These are phyloP conservation scores for Callimorpha dominula DNA, from an alignment of 2,888 invertebrate species.

Conservation along the genomic window DNA sequence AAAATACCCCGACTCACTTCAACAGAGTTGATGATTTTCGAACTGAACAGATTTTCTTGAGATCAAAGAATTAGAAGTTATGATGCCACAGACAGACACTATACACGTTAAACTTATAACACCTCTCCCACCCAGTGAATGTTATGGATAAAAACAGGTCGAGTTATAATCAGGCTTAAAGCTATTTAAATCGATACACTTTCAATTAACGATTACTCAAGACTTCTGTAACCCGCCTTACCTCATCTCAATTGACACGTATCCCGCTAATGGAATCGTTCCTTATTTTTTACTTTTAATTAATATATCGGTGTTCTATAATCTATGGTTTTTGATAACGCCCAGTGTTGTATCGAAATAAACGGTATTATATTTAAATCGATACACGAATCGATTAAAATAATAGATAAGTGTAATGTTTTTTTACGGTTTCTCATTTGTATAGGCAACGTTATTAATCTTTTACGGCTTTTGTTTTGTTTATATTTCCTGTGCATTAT, in stretches of 20 bases:
- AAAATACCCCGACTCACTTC: no score
- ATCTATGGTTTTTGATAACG: slow-evolving; percentile 51
- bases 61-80: no score
- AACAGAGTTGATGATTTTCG: no score
- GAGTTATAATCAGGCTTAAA: slow-evolving; percentile 1
- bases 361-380: slow-evolving; percentile 53
- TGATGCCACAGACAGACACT: no score
- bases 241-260: slow-evolving; percentile 50
- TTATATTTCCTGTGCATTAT: neutral
- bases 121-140: no score
- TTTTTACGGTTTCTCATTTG: slow-evolving; percentile 12
- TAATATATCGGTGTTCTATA: slow-evolving; percentile 51
- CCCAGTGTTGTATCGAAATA: slow-evolving; percentile 47
- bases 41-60: no score
- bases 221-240: slow-evolving; percentile 38
- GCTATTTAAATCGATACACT: neutral
- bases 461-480: neutral
- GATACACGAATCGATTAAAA: slow-evolving; percentile 49
- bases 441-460: neutral
- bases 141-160: neutral
- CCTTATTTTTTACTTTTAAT: slow-evolving; percentile 52
- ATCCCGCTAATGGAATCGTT: slow-evolving; percentile 50
- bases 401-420: slow-evolving; percentile 19
- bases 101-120: no score
- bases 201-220: slow-evolving; percentile 10